Percentiles rank a stretch among this genome's conserved stretches.
Conservation (phyloP, 2,113 vertebrate genomes). For the Arizona elegans region DNA sequence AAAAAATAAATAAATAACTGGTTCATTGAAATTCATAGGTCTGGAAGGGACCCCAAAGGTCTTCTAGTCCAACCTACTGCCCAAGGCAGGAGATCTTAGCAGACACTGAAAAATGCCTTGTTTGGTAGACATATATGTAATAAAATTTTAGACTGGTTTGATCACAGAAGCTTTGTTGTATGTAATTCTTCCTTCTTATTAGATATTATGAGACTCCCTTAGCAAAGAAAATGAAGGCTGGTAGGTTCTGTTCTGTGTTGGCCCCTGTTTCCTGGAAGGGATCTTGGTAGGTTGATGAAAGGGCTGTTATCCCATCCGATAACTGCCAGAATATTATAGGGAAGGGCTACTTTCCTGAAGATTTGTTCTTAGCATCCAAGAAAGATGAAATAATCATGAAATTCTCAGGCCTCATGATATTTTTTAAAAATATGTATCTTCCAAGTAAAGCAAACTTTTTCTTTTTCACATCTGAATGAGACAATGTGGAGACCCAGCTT, state of each 20-base stretch:
- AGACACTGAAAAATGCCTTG: too few relatives aligned
- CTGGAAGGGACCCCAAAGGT: too few relatives aligned
- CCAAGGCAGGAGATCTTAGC: too few relatives aligned
- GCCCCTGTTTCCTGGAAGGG: neutral
- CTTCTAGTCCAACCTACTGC: too few relatives aligned
- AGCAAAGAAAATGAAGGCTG: neutral
- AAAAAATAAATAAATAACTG: too few relatives aligned
- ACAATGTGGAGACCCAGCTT: neutral
- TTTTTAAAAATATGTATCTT: neutral
- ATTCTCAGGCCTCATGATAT: neutral
- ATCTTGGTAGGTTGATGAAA: neutral
- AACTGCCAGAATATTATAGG: neutral
- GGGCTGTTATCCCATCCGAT: too few relatives aligned
- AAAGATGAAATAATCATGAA: neutral
- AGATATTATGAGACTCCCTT: neutral
- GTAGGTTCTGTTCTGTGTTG: neutral
- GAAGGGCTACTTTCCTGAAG: neutral
- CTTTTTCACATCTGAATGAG: neutral
- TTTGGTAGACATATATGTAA: neutral
- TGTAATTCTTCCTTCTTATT: neutral
- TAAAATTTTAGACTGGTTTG: neutral
- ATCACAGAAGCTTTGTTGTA: neutral
- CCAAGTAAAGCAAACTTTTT: neutral
- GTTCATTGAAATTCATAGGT: too few relatives aligned
- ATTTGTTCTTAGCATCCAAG: too few relatives aligned